Base-by-base conservation (phyloP, 2,797 vertebrate genomes). In the Taenioides sp. region DNA sequence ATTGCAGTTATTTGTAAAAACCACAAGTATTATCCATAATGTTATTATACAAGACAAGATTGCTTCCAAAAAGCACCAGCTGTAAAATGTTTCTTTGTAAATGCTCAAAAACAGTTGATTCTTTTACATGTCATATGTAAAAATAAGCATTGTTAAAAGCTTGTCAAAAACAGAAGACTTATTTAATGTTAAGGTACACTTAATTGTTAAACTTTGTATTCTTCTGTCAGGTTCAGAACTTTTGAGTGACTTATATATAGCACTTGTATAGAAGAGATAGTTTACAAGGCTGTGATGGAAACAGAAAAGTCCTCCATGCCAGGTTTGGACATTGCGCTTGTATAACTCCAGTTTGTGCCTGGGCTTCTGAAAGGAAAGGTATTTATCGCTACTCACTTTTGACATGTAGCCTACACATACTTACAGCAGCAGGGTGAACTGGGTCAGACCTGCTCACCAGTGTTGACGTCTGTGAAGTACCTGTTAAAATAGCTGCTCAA, bases 401-500 rank as follows among this genome's bases (percentile, higher is more conserved):
- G 72, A 71, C 43, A 1, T 70, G 52, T 67, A 43, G 28, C 47
- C 50, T 37, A 66, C 66, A 71, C 31, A 7, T 63, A 68, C 64
- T 77, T 50, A 23, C 69, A 63, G 66, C 71, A 65, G 64, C 64
- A 49, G 64, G 70, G 54, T 75, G 81, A 78, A 78, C 75, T 65
- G 66, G 74, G 72, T 80, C 74, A 68, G 43, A 62, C 74, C 52
- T 52, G 75, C 83, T 89, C 86, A 81, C 84, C 81, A 20, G 59
- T 49, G 73, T 80, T 87, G 83, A 91, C 70, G 80, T 84, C 80
- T 77, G 70, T 74, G 67, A 79, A 79, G 80, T 83, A 80, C 82
- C 78, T 76, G 83, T 80, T 76, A 74, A 84, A 82, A 69, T 67
- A 77, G 55, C 77, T 71, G 78, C 55, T 80, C 65, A 27, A 23